phyloP scores from a whole-genome alignment of 2,888 invertebrate species.

The Trachelus tabidus region DNA sequence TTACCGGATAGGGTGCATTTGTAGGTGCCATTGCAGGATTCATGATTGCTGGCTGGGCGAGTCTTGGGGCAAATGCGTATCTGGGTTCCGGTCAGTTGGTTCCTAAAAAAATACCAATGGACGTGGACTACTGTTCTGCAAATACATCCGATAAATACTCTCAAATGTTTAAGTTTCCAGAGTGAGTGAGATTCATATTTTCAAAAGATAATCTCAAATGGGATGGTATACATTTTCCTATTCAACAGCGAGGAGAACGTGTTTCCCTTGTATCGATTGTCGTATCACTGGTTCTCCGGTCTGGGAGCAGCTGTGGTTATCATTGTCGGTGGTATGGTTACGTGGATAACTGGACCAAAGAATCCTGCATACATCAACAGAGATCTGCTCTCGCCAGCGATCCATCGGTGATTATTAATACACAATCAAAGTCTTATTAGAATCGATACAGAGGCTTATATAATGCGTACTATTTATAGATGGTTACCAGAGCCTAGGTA shows the following conservation, averaged over 20 bases:
- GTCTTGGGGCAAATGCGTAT: slow-evolving; percentile 77
- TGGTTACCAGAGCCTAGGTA: not conserved
- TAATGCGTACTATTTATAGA: not conserved
- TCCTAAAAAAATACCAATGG: slow-evolving; percentile 70
- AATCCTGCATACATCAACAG: slow-evolving; percentile 70
- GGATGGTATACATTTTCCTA: slow-evolving; percentile 7
- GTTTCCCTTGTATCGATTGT: slow-evolving; percentile 81
- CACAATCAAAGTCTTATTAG: slow-evolving; percentile 7
- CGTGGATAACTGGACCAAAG: slow-evolving; percentile 70
- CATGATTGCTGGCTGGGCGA: slow-evolving; percentile 72
- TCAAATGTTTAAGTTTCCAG: slow-evolving; percentile 42
- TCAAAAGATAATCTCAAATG: not conserved
- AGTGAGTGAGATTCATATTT: slow-evolving; percentile 21
- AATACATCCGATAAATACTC: slow-evolving; percentile 53
- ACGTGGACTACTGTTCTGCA: slow-evolving; percentile 66
- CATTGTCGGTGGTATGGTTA: slow-evolving; percentile 75
- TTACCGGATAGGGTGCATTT: slow-evolving; percentile 57
- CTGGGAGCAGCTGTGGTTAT: slow-evolving; percentile 77
- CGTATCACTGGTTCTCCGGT: slow-evolving; percentile 86
- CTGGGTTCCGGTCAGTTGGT: slow-evolving; percentile 72
- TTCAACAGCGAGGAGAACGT: slow-evolving; percentile 65
- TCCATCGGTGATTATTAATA: slow-evolving; percentile 65
- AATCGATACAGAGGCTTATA: not conserved
- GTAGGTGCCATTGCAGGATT: slow-evolving; percentile 73
- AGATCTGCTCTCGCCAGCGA: slow-evolving; percentile 72